Evolutionary conservation across 2,113 vertebrate species (phyloP).

Genomic region (Hippocampus zosterae): DNA sequence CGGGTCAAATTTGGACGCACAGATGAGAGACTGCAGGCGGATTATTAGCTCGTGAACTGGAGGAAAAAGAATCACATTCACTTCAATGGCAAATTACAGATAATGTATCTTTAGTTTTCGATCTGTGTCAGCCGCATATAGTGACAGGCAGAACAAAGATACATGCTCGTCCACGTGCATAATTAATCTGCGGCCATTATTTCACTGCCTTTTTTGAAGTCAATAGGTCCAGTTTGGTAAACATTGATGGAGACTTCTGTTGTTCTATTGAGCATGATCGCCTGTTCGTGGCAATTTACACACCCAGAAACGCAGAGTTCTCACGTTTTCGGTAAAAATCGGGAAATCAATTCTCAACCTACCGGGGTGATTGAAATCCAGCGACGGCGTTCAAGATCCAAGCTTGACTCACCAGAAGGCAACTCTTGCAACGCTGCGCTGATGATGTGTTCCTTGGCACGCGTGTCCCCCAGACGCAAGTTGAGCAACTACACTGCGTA

Average conservation of each 20-base stretch:
- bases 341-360: background rate
- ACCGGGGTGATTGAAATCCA: background rate
- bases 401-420: background rate
- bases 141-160: background rate
- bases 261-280: background rate
- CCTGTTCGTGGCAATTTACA: background rate
- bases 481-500: constrained; percentile 28
- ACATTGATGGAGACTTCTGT: background rate
- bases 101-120: background rate
- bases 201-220: background rate
- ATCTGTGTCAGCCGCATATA: background rate
- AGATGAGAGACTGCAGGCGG: constrained; percentile 18
- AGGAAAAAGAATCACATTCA: background rate
- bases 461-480: constrained; percentile 26
- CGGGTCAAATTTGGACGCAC: background rate
- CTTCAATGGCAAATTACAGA: background rate
- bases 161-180: background rate
- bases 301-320: background rate
- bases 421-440: background rate
- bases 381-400: constrained; percentile 16
- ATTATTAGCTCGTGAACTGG: constrained; percentile 23
- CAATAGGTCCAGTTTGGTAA: background rate
- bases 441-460: constrained; percentile 21
- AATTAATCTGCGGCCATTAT: background rate
- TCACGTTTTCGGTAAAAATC: background rate